phyloP scores from a whole-genome alignment of 2,797 vertebrate species.

The Toxotes lorentzi region DNA sequence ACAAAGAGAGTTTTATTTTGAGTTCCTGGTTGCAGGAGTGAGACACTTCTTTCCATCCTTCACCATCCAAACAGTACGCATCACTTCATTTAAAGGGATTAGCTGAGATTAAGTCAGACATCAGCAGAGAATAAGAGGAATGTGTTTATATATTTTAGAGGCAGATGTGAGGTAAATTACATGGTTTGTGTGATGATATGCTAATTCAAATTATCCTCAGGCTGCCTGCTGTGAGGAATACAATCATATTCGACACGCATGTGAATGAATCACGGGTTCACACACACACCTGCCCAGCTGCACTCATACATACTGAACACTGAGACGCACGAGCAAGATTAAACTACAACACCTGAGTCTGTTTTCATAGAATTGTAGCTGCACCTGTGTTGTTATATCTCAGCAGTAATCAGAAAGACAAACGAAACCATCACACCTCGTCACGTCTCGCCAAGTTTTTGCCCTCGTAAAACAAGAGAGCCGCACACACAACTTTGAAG shows the following conservation, averaged over 20 bases:
- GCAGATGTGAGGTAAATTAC: slow-evolving; percentile 59
- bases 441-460: slow-evolving; percentile 6
- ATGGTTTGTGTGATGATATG: slow-evolving; percentile 39
- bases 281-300: slow-evolving; percentile 34
- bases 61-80: slow-evolving; percentile 32
- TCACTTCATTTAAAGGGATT: slow-evolving; percentile 62
- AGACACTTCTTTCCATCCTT: slow-evolving; percentile 2
- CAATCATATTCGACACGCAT: slow-evolving; percentile 44
- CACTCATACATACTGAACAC: slow-evolving; percentile 3
- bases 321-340: slow-evolving; percentile 3
- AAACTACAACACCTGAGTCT: slow-evolving; percentile 8
- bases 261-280: slow-evolving; percentile 21
- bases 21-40: neutral
- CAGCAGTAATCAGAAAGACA: neutral
- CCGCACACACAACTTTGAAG: neutral
- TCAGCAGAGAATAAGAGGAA: slow-evolving; percentile 31
- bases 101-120: slow-evolving; percentile 55
- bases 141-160: slow-evolving; percentile 51
- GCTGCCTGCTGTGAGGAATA: slow-evolving; percentile 41
- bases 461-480: neutral
- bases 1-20: neutral
- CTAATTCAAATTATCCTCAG: slow-evolving; percentile 48
- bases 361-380: slow-evolving; percentile 1
- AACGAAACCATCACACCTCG: neutral
- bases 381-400: slow-evolving; percentile 16